phyloP scores from a whole-genome alignment of 35 echinoderm and acorn worm genomes.

The Stichopus chloronotus region DNA sequence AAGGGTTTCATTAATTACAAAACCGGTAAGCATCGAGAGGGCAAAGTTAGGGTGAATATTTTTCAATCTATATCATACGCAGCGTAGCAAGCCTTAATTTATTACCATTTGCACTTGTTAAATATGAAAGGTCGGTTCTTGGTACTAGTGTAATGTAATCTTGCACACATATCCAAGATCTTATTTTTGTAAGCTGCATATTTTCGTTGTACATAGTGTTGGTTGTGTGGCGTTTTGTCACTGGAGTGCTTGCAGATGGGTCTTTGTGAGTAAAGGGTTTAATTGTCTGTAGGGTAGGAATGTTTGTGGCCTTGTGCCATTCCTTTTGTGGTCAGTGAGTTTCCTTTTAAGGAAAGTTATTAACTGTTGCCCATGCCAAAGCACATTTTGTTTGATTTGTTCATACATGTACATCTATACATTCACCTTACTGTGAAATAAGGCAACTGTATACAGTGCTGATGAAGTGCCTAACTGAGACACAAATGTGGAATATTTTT shows the following conservation, averaged over 20 bases:
- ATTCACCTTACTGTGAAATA: neutral
- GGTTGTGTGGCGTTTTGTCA: conserved; percentile 29
- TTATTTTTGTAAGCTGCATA: conserved; percentile 55
- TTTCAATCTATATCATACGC: conserved; percentile 54
- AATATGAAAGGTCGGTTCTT: conserved; percentile 60
- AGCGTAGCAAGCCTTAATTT: conserved; percentile 61
- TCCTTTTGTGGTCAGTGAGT: conserved; percentile 52
- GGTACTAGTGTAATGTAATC: conserved; percentile 57
- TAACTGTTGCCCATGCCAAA: conserved; percentile 37
- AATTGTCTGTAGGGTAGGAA: conserved; percentile 54
- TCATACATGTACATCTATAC: neutral
- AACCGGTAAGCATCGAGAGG: conserved; percentile 33
- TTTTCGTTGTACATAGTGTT: conserved; percentile 36
- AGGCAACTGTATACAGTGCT: too few species aligned
- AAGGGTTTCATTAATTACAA: conserved; percentile 53
- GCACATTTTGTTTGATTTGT: conserved; percentile 29
- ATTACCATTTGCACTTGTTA: conserved; percentile 65
- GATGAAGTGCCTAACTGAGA: too few species aligned
- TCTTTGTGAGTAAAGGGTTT: conserved; percentile 43
- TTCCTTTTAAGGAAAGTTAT: conserved; percentile 41
- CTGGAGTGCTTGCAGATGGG: conserved; percentile 32
- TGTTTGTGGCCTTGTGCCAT: conserved; percentile 56
- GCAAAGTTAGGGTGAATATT: conserved; percentile 48
- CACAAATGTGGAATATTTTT: too few species aligned
- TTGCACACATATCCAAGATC: conserved; percentile 52